phyloP scores from a whole-genome alignment of 2,113 vertebrate species.

The human (Homo sapiens) region DNA sequence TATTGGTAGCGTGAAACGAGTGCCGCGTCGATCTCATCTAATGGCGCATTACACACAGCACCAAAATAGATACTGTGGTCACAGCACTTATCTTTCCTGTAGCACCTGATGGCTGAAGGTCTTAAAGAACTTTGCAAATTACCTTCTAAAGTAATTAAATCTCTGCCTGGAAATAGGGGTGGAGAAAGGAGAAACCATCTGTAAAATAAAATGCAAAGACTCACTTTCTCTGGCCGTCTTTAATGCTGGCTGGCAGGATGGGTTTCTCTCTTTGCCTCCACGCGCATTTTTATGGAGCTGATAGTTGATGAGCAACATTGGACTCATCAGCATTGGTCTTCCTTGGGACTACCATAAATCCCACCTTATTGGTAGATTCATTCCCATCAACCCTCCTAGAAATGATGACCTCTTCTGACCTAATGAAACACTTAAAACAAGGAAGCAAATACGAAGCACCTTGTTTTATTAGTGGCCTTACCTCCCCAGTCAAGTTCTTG shows the following conservation, averaged over 20 bases:
- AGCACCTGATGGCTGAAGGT: constrained; percentile 41
- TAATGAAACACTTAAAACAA: neutral
- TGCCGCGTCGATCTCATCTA: neutral
- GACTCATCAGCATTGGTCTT: neutral
- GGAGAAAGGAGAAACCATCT: neutral
- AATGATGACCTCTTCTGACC: neutral
- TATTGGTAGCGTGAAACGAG: constrained; percentile 54
- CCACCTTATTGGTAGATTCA: neutral
- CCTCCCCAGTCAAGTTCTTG: neutral
- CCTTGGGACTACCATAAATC: neutral
- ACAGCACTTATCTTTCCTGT: neutral
- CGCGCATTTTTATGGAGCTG: neutral
- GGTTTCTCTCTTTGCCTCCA: neutral
- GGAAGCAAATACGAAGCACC: neutral
- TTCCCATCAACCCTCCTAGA: neutral
- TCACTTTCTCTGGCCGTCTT: neutral
- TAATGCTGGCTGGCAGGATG: neutral
- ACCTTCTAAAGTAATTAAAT: constrained; percentile 62
- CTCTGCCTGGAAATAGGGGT: neutral
- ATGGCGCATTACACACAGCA: constrained; percentile 34
- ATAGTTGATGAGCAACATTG: neutral
- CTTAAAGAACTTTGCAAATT: constrained; percentile 66
- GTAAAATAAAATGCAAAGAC: constrained; percentile 39
- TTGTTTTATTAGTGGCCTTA: neutral
- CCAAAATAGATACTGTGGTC: constrained; percentile 56